phyloP scores from a whole-genome alignment of 2,888 invertebrate genomes.

The Volucella inflata region DNA sequence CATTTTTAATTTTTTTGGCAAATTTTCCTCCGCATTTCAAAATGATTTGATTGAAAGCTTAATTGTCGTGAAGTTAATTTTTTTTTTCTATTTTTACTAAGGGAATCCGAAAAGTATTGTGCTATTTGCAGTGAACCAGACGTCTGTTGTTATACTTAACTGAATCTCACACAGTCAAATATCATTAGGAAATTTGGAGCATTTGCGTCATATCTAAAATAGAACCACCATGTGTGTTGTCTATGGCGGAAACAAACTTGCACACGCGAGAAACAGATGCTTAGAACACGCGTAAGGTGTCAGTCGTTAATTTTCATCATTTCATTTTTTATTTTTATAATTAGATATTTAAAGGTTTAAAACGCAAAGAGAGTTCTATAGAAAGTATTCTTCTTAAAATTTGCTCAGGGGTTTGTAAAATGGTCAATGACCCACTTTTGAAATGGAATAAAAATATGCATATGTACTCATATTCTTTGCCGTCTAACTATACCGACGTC shows the following conservation, averaged over 20 bases:
- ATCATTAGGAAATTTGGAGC: conserved; percentile 33
- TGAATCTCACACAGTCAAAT: conserved; percentile 1
- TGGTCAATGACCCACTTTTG: conserved; percentile 3
- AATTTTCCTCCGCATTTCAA: conserved; percentile 31
- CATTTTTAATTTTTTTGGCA: conserved; percentile 53
- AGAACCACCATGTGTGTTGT: conserved; percentile 32
- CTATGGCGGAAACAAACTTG: conserved; percentile 9
- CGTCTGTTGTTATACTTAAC: conserved; percentile 25
- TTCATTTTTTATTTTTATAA: conserved; percentile 3
- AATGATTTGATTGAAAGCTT: conserved; percentile 44
- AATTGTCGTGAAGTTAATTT: neutral
- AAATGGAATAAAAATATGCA: neutral
- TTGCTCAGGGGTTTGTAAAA: neutral
- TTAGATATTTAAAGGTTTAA: neutral
- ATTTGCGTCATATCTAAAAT: conserved; percentile 51
- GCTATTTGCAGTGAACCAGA: conserved; percentile 10
- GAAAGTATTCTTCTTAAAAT: neutral
- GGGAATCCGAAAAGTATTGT: conserved; percentile 27
- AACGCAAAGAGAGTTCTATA: neutral
- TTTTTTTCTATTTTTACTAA: conserved; percentile 10
- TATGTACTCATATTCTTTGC: neutral
- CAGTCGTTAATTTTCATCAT: neutral
- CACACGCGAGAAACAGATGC: neutral
- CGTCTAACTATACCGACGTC: neutral
- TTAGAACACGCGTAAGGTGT: conserved; percentile 40